Evolutionary conservation across 2,797 vertebrate species (phyloP), one percentile per base, ranked within the genome.

Genomic region (Microctenopoma steveboyesi): DNA sequence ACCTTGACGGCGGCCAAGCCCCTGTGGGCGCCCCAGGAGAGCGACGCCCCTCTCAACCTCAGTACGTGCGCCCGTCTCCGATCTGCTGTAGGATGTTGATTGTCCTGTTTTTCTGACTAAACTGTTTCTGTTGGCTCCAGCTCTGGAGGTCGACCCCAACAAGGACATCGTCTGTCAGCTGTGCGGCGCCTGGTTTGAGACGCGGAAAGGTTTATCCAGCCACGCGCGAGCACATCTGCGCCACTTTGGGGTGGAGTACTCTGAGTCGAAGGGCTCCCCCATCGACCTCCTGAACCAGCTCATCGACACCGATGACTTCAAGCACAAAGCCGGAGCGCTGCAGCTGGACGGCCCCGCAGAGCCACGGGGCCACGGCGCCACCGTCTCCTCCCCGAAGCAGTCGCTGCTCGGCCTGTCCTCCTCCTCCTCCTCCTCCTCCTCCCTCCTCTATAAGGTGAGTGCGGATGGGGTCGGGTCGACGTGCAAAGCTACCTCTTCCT

Each of bases 161-260:
- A 95, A 95, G 91, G 96, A 97, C 92, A 96, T 96, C 51, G 95
- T 96, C 72, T 97, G 96, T 81, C 95, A 96, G 93, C 92, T 97
- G 86, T 97, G 96, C 1, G 96, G 96, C 30, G 96, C 96, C 79
- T 98, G 96, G 96, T 98, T 98, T 76, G 96, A 98, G 93, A 98
- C 96, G 18, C 94, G 96, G 43, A 98, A 97, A 89, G 96, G 96
- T 78, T 90, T 98, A 42, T 97, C 96, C 71, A 98, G 96, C 89
- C 96, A 98, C 49, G 96, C 96, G 7, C 93, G 96, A 9, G 96
- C 96, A 78, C 96, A 98, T 91, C 91, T 97, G 90, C 95, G 96
- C 37, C 96, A 98, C 92, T 96, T 97, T 65, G 96, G 96, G 28
- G 95, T 97, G 79, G 95, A 95, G 88, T 96, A 97, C 89, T 96